phyloP scores from a whole-genome alignment of 1,140 invertebrate species.

The Pseudomyrmex sp. region DNA sequence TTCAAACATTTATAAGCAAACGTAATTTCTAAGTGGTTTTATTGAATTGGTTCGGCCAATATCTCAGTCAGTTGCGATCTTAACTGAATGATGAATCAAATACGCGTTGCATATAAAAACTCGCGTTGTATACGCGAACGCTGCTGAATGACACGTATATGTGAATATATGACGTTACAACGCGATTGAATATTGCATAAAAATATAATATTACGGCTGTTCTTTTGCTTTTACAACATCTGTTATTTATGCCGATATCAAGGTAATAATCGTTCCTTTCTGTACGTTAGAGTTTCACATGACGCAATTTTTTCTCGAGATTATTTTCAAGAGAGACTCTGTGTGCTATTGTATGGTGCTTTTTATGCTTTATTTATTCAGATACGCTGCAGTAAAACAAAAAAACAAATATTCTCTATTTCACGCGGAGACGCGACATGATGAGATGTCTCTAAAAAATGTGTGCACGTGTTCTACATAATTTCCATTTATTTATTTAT shows the following conservation, averaged over 20 bases:
- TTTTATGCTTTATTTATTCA: conserved; percentile 11
- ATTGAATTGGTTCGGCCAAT: too few relatives aligned
- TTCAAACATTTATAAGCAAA: neutral
- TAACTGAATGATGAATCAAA: too few relatives aligned
- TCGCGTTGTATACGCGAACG: neutral
- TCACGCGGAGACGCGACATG: too few relatives aligned
- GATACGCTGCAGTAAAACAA: neutral
- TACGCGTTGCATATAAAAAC: neutral
- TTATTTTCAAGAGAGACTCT: conserved; percentile 13
- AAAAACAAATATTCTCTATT: too few relatives aligned
- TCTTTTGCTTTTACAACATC: conserved; percentile 23
- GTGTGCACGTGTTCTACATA: too few relatives aligned
- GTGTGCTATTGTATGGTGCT: neutral
- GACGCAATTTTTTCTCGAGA: conserved; percentile 32
- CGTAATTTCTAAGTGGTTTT: neutral
- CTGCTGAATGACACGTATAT: neutral
- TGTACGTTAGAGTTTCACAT: neutral
- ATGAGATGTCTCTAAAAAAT: too few relatives aligned
- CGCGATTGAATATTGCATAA: conserved; percentile 24
- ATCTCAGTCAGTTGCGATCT: too few relatives aligned
- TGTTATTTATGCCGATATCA: conserved; percentile 33
- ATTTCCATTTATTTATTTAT: neutral
- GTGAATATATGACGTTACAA: neutral
- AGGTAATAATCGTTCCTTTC: conserved; percentile 32
- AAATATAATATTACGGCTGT: conserved; percentile 19